Evolutionary conservation across 2,113 vertebrate species (phyloP).

Genomic region (Protobothrops mucrosquamatus): DNA sequence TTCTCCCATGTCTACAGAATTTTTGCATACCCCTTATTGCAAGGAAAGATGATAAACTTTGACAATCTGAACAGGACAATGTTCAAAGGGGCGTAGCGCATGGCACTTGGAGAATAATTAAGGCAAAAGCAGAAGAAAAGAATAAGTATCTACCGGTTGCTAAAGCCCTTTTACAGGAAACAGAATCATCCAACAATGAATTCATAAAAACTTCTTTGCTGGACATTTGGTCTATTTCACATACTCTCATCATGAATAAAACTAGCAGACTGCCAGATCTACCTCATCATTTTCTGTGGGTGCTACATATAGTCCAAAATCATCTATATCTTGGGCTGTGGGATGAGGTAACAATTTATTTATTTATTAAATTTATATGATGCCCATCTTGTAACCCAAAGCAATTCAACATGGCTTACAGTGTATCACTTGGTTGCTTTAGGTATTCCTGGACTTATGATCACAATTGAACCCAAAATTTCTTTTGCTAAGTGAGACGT

Average conservation of each 20-base stretch:
- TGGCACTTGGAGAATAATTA: background rate
- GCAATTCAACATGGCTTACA: too few species aligned
- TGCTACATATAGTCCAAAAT: background rate
- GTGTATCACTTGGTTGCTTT: too few species aligned
- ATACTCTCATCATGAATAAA: background rate
- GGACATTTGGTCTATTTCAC: background rate
- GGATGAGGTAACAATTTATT: background rate
- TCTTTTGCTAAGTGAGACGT: too few species aligned
- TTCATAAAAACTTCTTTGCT: background rate
- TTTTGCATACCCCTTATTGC: background rate
- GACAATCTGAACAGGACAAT: background rate
- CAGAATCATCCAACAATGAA: background rate
- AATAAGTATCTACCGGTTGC: background rate
- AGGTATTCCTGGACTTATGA: too few species aligned
- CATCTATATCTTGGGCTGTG: background rate
- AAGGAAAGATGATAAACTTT: background rate
- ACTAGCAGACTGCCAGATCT: background rate
- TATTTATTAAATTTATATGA: background rate
- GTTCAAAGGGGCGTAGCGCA: background rate
- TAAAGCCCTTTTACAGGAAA: background rate
- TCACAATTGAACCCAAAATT: too few species aligned
- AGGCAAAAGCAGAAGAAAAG: background rate
- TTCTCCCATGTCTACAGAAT: too few species aligned
- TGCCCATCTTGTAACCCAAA: too few species aligned
- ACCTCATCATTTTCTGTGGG: background rate